phyloP scores from a whole-genome alignment of 2,797 vertebrate genomes.

The Scarus forsteni region DNA sequence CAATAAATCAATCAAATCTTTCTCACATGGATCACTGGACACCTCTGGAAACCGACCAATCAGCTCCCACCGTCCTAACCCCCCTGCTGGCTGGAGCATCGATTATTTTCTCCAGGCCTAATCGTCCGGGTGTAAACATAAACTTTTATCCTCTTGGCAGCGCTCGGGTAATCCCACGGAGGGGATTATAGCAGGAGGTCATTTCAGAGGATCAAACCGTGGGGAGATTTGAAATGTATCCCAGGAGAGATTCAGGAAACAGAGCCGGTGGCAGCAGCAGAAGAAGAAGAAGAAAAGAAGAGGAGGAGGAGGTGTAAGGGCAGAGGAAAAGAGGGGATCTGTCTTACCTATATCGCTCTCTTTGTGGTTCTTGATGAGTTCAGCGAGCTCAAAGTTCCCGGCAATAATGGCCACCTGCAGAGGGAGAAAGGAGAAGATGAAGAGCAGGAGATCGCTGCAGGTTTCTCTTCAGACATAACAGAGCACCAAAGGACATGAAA shows the following conservation, averaged over 20 bases:
- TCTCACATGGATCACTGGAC: background rate
- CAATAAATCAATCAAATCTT: slow-evolving; percentile 4
- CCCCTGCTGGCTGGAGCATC: background rate
- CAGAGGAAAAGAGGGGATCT: background rate
- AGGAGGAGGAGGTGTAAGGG: background rate
- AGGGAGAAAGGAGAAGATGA: slow-evolving; percentile 2
- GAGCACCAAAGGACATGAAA: background rate
- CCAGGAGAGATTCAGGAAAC: slow-evolving; percentile 33
- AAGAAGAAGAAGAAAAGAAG: no score
- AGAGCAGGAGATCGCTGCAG: background rate
- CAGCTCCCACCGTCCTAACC: background rate
- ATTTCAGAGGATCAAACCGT: slow-evolving; percentile 48
- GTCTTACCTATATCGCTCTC: slow-evolving; percentile 91
- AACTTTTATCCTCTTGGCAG: slow-evolving; percentile 53
- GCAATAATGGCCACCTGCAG: slow-evolving; percentile 95
- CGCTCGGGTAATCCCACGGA: slow-evolving; percentile 43
- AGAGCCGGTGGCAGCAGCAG: background rate
- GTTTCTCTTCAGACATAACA: background rate
- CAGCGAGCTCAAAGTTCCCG: slow-evolving; percentile 96
- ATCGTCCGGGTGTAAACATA: slow-evolving; percentile 47
- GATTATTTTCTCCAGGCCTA: slow-evolving; percentile 36
- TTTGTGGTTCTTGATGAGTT: slow-evolving; percentile 95
- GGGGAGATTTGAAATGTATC: slow-evolving; percentile 70
- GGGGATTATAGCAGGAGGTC: slow-evolving; percentile 60
- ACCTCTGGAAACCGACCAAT: slow-evolving; percentile 34